Percentiles rank a stretch among this genome's conserved stretches.
Evolutionary conservation across 2,113 vertebrate genomes (phyloP).

Genomic region (Bujurquina vittata): DNA sequence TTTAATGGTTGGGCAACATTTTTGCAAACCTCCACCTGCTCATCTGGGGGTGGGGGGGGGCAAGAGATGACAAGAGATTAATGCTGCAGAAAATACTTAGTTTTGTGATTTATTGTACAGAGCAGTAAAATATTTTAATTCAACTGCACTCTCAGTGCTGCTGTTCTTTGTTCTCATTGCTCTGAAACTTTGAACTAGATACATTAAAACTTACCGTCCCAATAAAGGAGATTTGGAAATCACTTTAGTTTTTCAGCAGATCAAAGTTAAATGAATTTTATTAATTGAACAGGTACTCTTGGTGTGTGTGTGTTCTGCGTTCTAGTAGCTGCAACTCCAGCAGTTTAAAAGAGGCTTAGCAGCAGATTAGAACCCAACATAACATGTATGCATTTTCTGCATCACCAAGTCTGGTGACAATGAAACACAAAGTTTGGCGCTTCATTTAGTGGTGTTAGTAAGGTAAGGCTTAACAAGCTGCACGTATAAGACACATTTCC

Average conservation of each 20-base stretch:
- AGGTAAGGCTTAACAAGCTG: not conserved
- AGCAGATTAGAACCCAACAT: not conserved
- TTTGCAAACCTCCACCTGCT: not conserved
- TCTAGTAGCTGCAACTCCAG: not conserved
- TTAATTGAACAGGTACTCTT: not conserved
- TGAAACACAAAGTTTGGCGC: not conserved
- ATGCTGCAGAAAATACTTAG: not conserved
- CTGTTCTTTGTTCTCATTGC: not conserved
- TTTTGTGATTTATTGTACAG: not conserved
- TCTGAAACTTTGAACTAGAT: no score
- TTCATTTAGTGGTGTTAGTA: not conserved
- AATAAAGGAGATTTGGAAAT: not conserved
- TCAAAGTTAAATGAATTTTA: not conserved
- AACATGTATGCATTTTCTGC: not conserved
- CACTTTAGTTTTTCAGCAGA: not conserved
- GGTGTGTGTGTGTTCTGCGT: not conserved
- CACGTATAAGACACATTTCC: not conserved
- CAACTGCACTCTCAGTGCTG: not conserved
- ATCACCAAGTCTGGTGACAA: not conserved
- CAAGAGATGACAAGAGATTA: not conserved
- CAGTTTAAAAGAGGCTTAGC: not conserved
- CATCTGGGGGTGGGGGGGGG: no score
- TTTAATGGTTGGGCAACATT: not conserved
- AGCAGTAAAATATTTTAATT: not conserved
- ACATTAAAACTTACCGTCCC: not conserved